Evolutionary conservation across 1,140 invertebrate species (phyloP), one percentile per base, ranked within the genome.

Genomic region (Bombus confusus): DNA sequence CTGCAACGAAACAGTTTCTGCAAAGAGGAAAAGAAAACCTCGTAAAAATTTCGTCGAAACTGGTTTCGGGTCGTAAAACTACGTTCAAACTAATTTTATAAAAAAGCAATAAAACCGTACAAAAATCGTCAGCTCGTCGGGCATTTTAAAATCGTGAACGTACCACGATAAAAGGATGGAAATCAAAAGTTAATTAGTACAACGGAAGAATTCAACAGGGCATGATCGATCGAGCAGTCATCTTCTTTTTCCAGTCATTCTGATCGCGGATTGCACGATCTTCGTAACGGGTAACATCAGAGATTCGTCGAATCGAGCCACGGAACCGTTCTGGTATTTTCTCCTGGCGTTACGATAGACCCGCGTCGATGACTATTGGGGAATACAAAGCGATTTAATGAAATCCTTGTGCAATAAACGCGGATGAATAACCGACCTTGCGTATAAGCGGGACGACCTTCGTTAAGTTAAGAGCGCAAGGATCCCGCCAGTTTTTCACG

Each of bases 371-470:
- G 85, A 86, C 88, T 89, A 80, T 84, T 76, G 69, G 75, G 74
- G 78, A 87, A 75, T 90, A 87, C 86, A 85, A 89, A 85, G 89
- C 79, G 47, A 90, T 86, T 90, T 87, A 90, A 90, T 62, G 83
- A 90, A 90, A 87, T 90, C 88, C 89, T 90, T 90, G 89, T 90
- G 88, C 88, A 90, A 90, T 59, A 43, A 69, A 62, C 89, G 39
- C 74, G 88, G 89, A 90, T 90, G 89, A 90, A 90, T 90, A 90
- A 90, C 89, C 89, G 89, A 86, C 89, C 89, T 90, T 90, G 89
- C 89, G 81, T 69, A 86, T 62, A 77, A 89, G 37, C 88, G 82
- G 85, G 34, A 80, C 89, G 87, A 64, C 87, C 90, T 91, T 91
- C 89, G 85, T 41, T 47, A 59, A 85, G 74, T 83, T 71, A 85